Percentiles rank a stretch among this genome's conserved stretches.
These are phyloP conservation scores for Achlya flavicornis DNA, from an alignment of 2,888 invertebrate species.

Conservation along the genomic window DNA sequence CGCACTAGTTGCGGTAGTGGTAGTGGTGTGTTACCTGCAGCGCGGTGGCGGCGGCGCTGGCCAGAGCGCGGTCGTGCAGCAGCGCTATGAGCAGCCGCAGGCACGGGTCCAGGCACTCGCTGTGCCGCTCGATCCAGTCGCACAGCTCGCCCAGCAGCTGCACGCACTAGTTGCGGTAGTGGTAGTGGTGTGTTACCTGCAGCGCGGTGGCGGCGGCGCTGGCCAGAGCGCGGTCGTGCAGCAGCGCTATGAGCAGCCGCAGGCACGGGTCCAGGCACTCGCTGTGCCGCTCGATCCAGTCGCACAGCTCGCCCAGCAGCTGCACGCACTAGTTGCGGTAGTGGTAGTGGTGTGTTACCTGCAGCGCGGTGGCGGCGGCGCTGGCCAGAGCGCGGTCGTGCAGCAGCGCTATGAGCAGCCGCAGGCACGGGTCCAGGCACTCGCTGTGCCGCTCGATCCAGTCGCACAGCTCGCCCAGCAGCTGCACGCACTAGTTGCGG, in stretches of 20 bases:
- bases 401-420: too few relatives aligned
- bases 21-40: too few relatives aligned
- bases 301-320: conserved; percentile 94
- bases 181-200: too few relatives aligned
- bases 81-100: conserved; percentile 33
- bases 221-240: conserved; percentile 87
- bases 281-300: conserved; percentile 97
- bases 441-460: too few relatives aligned
- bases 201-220: conserved; percentile 92
- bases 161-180: conserved; percentile 94
- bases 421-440: too few relatives aligned
- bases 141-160: conserved; percentile 94
- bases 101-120: conserved; percentile 91
- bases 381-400: conserved; percentile 87
- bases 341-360: too few relatives aligned
- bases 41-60: conserved; percentile 92
- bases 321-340: conserved; percentile 94
- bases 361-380: conserved; percentile 92
- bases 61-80: too few relatives aligned
- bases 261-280: conserved; percentile 89
- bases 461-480: conserved; percentile 96
- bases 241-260: conserved; percentile 35
- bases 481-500: conserved; percentile 93
- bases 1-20: conserved; percentile 94
- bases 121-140: conserved; percentile 97